Base-by-base conservation (phyloP, 2,888 invertebrate genomes). In the Euzophera pinguis region DNA sequence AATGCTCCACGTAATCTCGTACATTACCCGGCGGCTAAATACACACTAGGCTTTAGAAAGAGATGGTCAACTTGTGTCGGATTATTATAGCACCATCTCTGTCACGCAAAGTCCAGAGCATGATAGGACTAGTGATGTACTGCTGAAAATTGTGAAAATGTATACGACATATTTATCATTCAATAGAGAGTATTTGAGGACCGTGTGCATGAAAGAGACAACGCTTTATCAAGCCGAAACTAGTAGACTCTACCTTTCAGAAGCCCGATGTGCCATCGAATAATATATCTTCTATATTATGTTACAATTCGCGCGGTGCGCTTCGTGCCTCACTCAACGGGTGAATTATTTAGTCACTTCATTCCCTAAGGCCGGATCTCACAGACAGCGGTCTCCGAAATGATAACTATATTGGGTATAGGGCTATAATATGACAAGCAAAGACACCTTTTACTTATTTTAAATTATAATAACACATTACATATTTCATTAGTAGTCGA, bases 271-370 rank as follows among this genome's bases (percentile, higher is more conserved):
- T 5, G 22, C 22, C 22, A 22, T 5, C 22, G 22, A 22, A 5
- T 22, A 22, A 2, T 22, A 22, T 22, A 22, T 3, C 22, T 3
- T 22, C 22, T 3, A 22, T 67, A 67, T 60, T 62, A 62, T 64
- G 64, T 69, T 69, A 64, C 69, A 45, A 75, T 61, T 66, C 63
- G 63, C 73, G 68, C 69, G 62, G 59, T 64, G 68, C 67, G 71
- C 68, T 65, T 58, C 67, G 87, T 87, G 87, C 83, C 82, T 86
- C 85, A 87, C 86, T 89, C 86, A 87, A 88, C 87, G 85, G 88
- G 88, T 88, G 86, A 79, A 71, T 65, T 63, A 58, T 56, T 51
- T 53, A 53, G 51, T 52, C 57, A 63, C 59, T 52, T 58, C 61
- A 57, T 58, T 61, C 57, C 60, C 50, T 34, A 22, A 41, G 45